A percentile compares a stretch with the other conserved stretches of the same genome.
Evolutionary conservation across 2,797 vertebrate species (phyloP).

Genomic region (Aeoliscus strigatus): DNA sequence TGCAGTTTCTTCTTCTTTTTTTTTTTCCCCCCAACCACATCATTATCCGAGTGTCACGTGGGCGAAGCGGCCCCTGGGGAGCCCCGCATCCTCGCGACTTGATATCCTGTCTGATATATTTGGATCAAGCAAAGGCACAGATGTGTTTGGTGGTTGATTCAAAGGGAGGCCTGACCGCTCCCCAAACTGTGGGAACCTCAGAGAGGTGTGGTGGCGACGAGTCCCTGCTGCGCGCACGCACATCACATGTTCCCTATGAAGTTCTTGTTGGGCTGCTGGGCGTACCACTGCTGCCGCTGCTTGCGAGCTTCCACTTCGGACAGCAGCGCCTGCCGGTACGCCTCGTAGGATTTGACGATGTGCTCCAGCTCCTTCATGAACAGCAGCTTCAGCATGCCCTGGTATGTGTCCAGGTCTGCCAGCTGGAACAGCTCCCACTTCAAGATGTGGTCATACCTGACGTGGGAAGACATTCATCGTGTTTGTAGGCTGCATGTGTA

Average conservation of each 20-base stretch:
- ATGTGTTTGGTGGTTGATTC: constrained; percentile 67
- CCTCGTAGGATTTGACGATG: constrained; percentile 97
- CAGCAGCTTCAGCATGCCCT: constrained; percentile 98
- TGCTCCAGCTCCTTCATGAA: constrained; percentile 99
- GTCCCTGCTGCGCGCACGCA: constrained; percentile 3
- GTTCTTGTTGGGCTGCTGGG: constrained; percentile 85
- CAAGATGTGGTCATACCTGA: constrained; percentile 96
- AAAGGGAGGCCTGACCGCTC: constrained; percentile 43
- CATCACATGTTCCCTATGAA: constrained; percentile 78
- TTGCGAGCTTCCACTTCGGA: constrained; percentile 89
- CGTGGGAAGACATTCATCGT: neutral
- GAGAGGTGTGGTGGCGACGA: constrained; percentile 34
- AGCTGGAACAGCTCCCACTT: constrained; percentile 99
- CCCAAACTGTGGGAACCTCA: constrained; percentile 51
- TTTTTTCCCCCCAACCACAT: constrained; percentile 37
- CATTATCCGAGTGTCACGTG: constrained; percentile 29
- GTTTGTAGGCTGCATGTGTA: neutral
- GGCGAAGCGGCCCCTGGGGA: neutral
- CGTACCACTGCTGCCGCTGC: constrained; percentile 93
- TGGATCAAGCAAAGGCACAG: constrained; percentile 72
- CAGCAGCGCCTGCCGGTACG: constrained; percentile 90
- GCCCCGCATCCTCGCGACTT: constrained; percentile 5
- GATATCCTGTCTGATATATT: constrained; percentile 60
- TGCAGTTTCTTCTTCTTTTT: constrained; percentile 18
- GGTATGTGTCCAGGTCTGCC: constrained; percentile 96